These are phyloP conservation scores for Caenorhabditis auriculariae DNA, from an alignment of 2,888 invertebrate genomes.

Conservation along the genomic window DNA sequence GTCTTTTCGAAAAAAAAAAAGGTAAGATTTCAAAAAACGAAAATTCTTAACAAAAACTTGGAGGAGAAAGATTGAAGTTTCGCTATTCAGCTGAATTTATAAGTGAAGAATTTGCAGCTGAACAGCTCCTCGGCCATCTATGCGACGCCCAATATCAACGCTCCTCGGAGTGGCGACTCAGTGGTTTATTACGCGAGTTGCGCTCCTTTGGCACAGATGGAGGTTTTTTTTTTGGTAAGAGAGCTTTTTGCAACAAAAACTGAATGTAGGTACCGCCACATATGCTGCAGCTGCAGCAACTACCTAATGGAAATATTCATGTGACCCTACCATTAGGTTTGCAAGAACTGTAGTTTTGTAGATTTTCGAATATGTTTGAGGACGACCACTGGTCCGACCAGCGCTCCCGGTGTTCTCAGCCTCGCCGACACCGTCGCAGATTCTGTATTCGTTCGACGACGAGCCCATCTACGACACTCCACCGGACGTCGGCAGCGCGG, in stretches of 20 bases:
- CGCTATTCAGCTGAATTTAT: too few species aligned
- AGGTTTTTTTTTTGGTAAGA: slow-evolving; percentile 18
- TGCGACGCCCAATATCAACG: slow-evolving; percentile 40
- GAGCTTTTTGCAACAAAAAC: not conserved
- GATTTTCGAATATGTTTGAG: not conserved
- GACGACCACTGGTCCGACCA: slow-evolving; percentile 37
- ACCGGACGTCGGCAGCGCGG: slow-evolving; percentile 27
- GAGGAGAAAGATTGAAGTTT: too few species aligned
- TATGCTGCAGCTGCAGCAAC: slow-evolving; percentile 48
- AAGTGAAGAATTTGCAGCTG: slow-evolving; percentile 21
- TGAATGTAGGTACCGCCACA: slow-evolving; percentile 45
- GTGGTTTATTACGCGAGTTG: slow-evolving; percentile 37
- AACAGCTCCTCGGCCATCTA: slow-evolving; percentile 39
- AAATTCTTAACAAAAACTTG: too few species aligned
- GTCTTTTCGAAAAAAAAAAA: too few species aligned
- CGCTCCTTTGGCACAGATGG: slow-evolving; percentile 33
- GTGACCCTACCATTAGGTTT: slow-evolving; percentile 48
- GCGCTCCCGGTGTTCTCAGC: slow-evolving; percentile 35
- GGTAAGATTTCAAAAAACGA: too few species aligned
- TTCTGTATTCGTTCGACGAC: slow-evolving; percentile 56
- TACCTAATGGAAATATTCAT: slow-evolving; percentile 57
- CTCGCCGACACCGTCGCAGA: slow-evolving; percentile 48
- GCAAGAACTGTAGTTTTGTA: not conserved
- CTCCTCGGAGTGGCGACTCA: slow-evolving; percentile 30
- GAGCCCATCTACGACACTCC: slow-evolving; percentile 57